Evolutionary conservation across 2,888 invertebrate species (phyloP).

Genomic region (Drosophila hamatofila): DNA sequence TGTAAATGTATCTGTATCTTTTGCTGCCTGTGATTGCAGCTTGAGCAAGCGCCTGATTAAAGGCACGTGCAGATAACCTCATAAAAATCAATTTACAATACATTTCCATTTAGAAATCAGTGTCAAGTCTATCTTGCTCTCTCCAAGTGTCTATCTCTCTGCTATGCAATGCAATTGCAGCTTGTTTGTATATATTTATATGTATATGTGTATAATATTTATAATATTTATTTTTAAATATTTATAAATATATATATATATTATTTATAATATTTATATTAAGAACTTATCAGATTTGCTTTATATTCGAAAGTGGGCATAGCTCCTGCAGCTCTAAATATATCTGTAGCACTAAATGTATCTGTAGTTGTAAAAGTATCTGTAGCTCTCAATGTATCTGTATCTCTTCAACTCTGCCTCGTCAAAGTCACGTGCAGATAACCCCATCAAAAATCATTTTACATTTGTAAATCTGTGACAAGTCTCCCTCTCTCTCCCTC

Average conservation of each 20-base stretch:
- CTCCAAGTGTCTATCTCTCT: neutral
- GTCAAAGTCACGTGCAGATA: constrained; percentile 64
- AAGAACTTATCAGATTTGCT: constrained; percentile 59
- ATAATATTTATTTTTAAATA: neutral
- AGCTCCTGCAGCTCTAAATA: neutral
- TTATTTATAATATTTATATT: constrained; percentile 1
- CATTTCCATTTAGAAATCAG: constrained; percentile 36
- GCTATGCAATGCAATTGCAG: neutral
- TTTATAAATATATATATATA: neutral
- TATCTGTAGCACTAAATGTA: constrained; percentile 1
- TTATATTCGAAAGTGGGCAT: constrained; percentile 39
- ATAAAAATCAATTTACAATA: constrained; percentile 46
- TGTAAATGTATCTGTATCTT: constrained; percentile 11
- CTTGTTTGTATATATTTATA: neutral
- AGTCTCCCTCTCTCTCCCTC: constrained; percentile 4
- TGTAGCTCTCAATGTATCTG: constrained; percentile 10
- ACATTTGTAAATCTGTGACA: constrained; percentile 35
- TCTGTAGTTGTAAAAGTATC: constrained; percentile 12
- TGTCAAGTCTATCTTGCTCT: neutral
- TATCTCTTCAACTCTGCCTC: constrained; percentile 17
- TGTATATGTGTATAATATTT: too few species aligned
- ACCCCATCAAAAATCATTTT: constrained; percentile 56
- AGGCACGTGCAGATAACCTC: constrained; percentile 70
- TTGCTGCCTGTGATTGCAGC: neutral
- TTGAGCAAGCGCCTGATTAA: constrained; percentile 36